Evolutionary conservation across 2,113 vertebrate species (phyloP).

Genomic region (Equus quagga): DNA sequence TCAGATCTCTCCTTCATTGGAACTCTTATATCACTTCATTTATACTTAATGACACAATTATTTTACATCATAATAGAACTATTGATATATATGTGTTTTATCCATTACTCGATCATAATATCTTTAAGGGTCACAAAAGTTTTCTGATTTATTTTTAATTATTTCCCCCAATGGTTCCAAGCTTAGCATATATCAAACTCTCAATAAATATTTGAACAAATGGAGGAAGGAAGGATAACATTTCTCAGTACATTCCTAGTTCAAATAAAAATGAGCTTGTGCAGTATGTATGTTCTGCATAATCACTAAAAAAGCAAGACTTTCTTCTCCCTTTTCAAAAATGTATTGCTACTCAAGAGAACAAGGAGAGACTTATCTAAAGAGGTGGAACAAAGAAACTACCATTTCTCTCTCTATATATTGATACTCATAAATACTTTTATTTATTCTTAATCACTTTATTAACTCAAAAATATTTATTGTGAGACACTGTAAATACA

Average conservation of each 20-base stretch:
- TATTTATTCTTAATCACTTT: constrained; percentile 15
- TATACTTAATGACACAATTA: background rate
- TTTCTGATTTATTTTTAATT: constrained; percentile 22
- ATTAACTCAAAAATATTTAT: constrained; percentile 7
- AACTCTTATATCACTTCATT: background rate
- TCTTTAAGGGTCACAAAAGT: background rate
- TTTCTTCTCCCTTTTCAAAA: background rate
- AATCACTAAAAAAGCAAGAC: background rate
- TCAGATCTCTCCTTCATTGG: background rate
- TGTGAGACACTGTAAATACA: background rate
- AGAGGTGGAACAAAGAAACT: background rate
- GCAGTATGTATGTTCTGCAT: background rate
- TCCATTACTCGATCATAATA: background rate
- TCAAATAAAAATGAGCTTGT: background rate
- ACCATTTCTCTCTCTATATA: background rate
- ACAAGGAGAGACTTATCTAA: background rate
- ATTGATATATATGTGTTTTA: background rate
- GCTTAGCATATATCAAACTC: background rate
- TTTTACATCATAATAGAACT: background rate
- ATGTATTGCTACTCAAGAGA: background rate
- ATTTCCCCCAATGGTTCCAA: background rate
- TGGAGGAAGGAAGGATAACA: background rate
- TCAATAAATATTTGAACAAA: background rate
- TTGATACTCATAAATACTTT: background rate
- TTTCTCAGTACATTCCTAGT: background rate